A percentile compares a stretch with the other conserved stretches of the same genome.
Evolutionary conservation across 1,140 invertebrate genomes (phyloP).

Genomic region (Cyrtorhinus lividipennis): DNA sequence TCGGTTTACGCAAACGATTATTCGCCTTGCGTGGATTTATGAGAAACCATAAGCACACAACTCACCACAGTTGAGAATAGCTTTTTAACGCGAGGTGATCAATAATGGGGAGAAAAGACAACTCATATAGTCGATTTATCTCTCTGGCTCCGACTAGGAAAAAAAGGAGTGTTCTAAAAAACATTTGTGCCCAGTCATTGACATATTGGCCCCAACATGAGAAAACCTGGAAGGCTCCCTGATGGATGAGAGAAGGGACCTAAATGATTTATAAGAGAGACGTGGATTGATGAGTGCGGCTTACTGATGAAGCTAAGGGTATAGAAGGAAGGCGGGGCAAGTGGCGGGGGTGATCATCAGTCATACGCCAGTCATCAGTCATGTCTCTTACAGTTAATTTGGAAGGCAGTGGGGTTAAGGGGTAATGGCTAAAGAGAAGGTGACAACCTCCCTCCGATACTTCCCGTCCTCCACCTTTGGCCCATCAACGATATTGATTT

Average conservation of each 20-base stretch:
- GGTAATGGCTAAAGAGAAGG: constrained; percentile 6
- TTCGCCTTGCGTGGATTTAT: background rate
- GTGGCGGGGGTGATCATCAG: constrained; percentile 9
- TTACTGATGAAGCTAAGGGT: background rate
- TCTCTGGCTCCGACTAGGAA: background rate
- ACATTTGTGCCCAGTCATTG: constrained; percentile 9
- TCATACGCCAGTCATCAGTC: constrained; percentile 9
- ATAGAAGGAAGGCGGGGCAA: too few relatives aligned
- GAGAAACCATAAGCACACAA: constrained; percentile 6
- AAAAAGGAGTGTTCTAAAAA: constrained; percentile 5
- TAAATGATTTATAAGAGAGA: constrained; percentile 21
- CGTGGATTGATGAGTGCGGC: constrained; percentile 18
- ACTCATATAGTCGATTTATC: constrained; percentile 7
- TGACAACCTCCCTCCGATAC: background rate
- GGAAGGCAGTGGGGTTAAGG: constrained; percentile 1
- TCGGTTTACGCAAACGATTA: background rate
- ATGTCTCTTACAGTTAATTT: constrained; percentile 10
- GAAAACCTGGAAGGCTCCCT: constrained; percentile 1
- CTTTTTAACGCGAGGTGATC: constrained; percentile 1
- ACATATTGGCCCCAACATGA: constrained; percentile 9
- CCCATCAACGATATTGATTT: background rate
- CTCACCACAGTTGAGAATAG: background rate
- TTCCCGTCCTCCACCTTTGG: background rate
- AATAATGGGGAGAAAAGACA: background rate
- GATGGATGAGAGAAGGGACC: constrained; percentile 5